Evolutionary conservation across 2,113 vertebrate species (phyloP), one percentile per base, ranked within the genome.

Genomic region (Dasyprocta punctata): DNA sequence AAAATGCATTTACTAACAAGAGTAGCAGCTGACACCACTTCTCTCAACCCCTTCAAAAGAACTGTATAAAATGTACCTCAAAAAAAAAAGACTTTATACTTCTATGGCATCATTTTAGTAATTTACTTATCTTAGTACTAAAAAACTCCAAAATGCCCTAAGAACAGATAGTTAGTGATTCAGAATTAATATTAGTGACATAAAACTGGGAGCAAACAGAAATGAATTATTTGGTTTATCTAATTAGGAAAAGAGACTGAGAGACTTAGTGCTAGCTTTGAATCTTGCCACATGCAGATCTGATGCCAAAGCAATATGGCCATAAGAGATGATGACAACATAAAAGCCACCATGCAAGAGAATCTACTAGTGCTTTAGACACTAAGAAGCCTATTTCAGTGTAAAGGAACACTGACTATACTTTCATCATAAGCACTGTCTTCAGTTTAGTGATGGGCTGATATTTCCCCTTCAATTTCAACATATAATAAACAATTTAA

Each of bases 321-420:
- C 93, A 95, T 71, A 95, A 81, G 73, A 89, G 96, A 95, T n/a
- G 69, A 92, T 92, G 89, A 98, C 95, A 96, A 97, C 96, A 97
- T 96, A 98, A 96, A 98, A 98, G 97, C 89, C 63, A 96, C 92
- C 98, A 98, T 98, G 99, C 98, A 97, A 93, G 93, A 98, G 77
- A 98, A 97, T 84, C 96, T 97, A 94, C 90, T 84, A 89, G 38
- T 90, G 96, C 12, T 90, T 88, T 85, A 93, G n/a, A 71, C 36
- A 75, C 33, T 89, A 93, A 77, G 83, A 94, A 96, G 85, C 47
- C 20, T 93, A 14, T 77, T 94, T 84, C 88, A 94, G 3, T 91
- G 30, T n/a, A 87, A 36, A 47, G 7, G 89, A 97, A 88, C 54
- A 56, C 7, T 88, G 56, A 98, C 24, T 75, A 58, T 4, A 94